Evolutionary conservation across 2,113 vertebrate species (phyloP).

Genomic region (Onychostruthus taczanowskii): DNA sequence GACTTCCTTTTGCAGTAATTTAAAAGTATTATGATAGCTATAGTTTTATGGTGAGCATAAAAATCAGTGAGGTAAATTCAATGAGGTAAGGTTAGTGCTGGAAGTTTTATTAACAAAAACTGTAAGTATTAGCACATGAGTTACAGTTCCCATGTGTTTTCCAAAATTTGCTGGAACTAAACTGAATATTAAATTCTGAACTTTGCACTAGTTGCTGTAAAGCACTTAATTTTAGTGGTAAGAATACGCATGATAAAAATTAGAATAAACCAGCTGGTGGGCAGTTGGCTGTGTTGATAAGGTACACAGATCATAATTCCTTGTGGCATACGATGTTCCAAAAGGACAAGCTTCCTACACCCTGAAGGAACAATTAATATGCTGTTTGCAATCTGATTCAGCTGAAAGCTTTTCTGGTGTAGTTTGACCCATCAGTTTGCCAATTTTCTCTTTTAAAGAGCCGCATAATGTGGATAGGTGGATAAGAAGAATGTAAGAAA

Average conservation of each 20-base stretch:
- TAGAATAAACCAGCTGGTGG: conserved; percentile 58
- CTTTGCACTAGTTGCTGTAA: conserved; percentile 68
- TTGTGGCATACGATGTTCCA: not conserved
- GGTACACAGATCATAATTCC: conserved; percentile 13
- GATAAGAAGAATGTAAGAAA: not conserved
- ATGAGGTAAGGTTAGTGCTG: conserved; percentile 77
- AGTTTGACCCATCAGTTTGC: not conserved
- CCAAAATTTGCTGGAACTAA: conserved; percentile 70
- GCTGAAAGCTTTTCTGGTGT: not conserved
- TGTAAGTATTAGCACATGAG: conserved; percentile 73
- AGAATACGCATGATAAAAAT: conserved; percentile 57
- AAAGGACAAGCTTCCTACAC: not conserved
- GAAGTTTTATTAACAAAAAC: conserved; percentile 78
- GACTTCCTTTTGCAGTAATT: conserved; percentile 76
- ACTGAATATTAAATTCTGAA: conserved; percentile 68
- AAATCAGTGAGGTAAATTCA: conserved; percentile 78
- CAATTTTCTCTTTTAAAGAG: not conserved
- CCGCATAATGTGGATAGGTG: not conserved
- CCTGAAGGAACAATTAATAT: not conserved
- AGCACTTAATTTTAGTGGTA: conserved; percentile 66
- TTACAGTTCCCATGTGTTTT: conserved; percentile 74
- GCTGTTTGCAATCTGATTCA: not conserved
- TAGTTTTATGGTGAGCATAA: conserved; percentile 76
- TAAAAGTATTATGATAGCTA: conserved; percentile 76
- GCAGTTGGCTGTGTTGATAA: conserved; percentile 53